These are phyloP conservation scores for Phlogophora meticulosa DNA, from an alignment of 2,888 invertebrate genomes.

Conservation along the genomic window DNA sequence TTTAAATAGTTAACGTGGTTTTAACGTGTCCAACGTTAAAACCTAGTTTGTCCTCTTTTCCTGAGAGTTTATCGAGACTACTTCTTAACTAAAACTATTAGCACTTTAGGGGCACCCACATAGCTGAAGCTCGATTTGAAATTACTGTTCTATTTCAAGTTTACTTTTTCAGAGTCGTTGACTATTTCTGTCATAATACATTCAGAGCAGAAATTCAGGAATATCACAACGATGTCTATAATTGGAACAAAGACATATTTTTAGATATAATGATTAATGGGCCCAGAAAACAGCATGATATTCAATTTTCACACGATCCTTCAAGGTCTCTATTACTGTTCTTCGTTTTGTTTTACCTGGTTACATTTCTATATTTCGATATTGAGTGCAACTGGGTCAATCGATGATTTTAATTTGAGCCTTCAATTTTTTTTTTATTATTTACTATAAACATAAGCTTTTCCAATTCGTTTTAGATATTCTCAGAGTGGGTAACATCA, in stretches of 20 bases:
- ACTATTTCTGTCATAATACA: slow-evolving; percentile 6
- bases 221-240: slow-evolving; percentile 9
- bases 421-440: too few relatives aligned
- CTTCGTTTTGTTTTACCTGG: not conserved
- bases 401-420: too few relatives aligned
- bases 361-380: too few relatives aligned
- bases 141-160: not conserved
- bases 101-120: slow-evolving; percentile 6
- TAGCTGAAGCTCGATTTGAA: not conserved
- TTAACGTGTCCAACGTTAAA: too few relatives aligned
- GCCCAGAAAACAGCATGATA: not conserved
- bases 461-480: too few relatives aligned
- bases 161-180: not conserved
- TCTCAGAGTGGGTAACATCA: too few relatives aligned
- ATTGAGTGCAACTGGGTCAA: too few relatives aligned
- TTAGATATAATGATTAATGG: not conserved
- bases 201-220: too few relatives aligned
- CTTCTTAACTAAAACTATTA: slow-evolving; percentile 14
- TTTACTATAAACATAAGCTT: too few relatives aligned
- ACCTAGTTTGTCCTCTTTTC: too few relatives aligned
- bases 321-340: not conserved
- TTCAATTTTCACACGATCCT: slow-evolving; percentile 1
- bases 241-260: not conserved
- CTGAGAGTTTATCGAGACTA: slow-evolving; percentile 9
- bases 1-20: too few relatives aligned